These are phyloP conservation scores for Mastacembelus armatus DNA, from an alignment of 2,797 vertebrate genomes.

Conservation along the genomic window DNA sequence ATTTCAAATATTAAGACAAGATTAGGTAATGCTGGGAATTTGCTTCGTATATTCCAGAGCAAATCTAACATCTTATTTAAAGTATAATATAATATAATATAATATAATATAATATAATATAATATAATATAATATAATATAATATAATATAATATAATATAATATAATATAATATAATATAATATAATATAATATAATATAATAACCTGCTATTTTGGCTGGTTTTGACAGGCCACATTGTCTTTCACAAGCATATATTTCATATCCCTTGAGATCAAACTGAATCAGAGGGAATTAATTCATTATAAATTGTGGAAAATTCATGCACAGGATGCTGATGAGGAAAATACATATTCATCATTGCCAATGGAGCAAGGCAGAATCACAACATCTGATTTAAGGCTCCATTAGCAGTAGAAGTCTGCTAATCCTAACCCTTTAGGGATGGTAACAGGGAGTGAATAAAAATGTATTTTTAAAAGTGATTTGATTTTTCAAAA, in stretches of 20 bases:
- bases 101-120: too few relatives aligned
- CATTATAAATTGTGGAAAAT: conserved; percentile 58
- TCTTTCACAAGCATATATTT: conserved; percentile 41
- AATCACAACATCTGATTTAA: conserved; percentile 67
- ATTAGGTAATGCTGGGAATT: neutral
- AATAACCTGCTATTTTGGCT: conserved; percentile 25
- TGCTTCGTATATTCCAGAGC: neutral
- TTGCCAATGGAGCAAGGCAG: conserved; percentile 52
- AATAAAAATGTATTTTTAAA: conserved; percentile 41
- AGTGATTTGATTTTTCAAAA: conserved; percentile 25
- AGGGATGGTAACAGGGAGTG: conserved; percentile 37
- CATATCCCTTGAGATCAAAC: conserved; percentile 43
- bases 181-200: neutral
- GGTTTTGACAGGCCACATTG: conserved; percentile 37
- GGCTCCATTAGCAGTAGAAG: conserved; percentile 54
- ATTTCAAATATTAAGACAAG: neutral
- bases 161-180: too few relatives aligned
- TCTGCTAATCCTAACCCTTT: conserved; percentile 37
- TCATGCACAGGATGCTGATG: conserved; percentile 55
- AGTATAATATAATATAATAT: too few relatives aligned
- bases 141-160: too few relatives aligned
- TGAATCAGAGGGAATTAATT: conserved; percentile 60
- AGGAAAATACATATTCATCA: conserved; percentile 71
- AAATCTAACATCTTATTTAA: neutral
- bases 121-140: too few relatives aligned